A percentile compares a stretch with the other conserved stretches of the same genome.
Evolutionary conservation across 2,888 invertebrate genomes (phyloP).

Genomic region (Cerceris ruficornis): DNA sequence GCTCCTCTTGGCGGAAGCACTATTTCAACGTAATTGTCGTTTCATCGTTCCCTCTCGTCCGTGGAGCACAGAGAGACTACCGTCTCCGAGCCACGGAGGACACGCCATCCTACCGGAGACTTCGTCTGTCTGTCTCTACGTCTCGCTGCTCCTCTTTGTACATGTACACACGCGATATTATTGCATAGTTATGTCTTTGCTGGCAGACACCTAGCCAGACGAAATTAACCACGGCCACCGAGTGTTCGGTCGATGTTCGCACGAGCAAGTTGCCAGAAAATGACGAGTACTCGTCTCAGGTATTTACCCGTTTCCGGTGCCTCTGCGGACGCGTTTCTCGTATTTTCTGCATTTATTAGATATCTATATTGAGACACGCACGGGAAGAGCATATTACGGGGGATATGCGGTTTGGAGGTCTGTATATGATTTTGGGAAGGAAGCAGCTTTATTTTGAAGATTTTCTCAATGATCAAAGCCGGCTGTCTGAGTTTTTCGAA

Average conservation of each 20-base stretch:
- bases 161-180: slow-evolving; percentile 43
- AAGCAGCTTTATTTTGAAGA: too few species aligned
- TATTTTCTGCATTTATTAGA: slow-evolving; percentile 9
- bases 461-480: too few species aligned
- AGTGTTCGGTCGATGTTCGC: slow-evolving; percentile 26
- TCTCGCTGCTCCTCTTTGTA: slow-evolving; percentile 23
- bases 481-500: too few species aligned
- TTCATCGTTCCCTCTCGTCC: slow-evolving; percentile 72
- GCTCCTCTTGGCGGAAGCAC: slow-evolving; percentile 76
- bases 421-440: too few species aligned
- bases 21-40: slow-evolving; percentile 80
- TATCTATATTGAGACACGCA: neutral
- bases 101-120: slow-evolving; percentile 47
- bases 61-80: slow-evolving; percentile 25
- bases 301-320: slow-evolving; percentile 50
- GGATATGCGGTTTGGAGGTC: too few species aligned
- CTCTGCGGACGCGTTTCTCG: neutral
- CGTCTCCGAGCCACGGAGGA: slow-evolving; percentile 55
- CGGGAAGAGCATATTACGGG: neutral
- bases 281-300: slow-evolving; percentile 34
- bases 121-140: slow-evolving; percentile 42
- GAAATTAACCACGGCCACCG: slow-evolving; percentile 56
- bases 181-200: slow-evolving; percentile 54
- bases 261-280: slow-evolving; percentile 56
- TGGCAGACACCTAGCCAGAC: slow-evolving; percentile 63